Base-by-base conservation (phyloP, 2,113 vertebrate genomes). In the Vombatus ursinus region DNA sequence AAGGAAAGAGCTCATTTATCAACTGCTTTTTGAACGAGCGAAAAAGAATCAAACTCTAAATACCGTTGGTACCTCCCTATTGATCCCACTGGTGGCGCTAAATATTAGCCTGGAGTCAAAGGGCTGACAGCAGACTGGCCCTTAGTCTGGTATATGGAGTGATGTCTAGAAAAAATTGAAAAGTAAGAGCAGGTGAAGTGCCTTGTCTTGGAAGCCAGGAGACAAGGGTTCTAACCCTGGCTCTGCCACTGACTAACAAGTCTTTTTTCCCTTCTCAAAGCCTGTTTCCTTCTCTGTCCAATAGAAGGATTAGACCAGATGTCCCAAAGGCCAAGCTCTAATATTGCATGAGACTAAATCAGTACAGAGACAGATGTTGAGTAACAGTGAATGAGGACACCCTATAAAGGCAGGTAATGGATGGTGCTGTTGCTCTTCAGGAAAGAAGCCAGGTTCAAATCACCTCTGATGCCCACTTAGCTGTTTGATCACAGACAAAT, bases 1-100 rank as follows among this genome's bases (percentile, higher is more conserved):
- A 31, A 50, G 89, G n/a, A 94, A 94, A 54, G 48, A n/a, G 50
- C 24, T 53, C 57, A 92, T 94, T 96, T 54, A 93, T 97, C 96
- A 95, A 95, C 37, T 91, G 95, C 91, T 95, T 52, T 90, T 90
- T 94, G 92, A 97, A 94, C n/a, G 31, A 52, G 26, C 26, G 89
- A 50, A 89, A 91, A 95, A 93, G 95, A 91, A 12, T 61, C 26
- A 90, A 57, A n/a, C 47, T 31, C 10, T 52, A 54, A 94, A 92
- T 93, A 96, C 94, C 50, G 37, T 28, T 89, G 89, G 52, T 47
- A 95, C 24, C 92, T n/a, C 57, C 77, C 77, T 91, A 50, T 31
- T 9, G 93, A 90, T 53, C 90, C 2, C 0, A 90, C 37, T 4
- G 7, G 6, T 0, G 0, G 89, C 0, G 8, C 8, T 25, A 48